These are phyloP conservation scores for Notamacropus eugenii DNA, from an alignment of 2,797 vertebrate species.

Conservation along the genomic window DNA sequence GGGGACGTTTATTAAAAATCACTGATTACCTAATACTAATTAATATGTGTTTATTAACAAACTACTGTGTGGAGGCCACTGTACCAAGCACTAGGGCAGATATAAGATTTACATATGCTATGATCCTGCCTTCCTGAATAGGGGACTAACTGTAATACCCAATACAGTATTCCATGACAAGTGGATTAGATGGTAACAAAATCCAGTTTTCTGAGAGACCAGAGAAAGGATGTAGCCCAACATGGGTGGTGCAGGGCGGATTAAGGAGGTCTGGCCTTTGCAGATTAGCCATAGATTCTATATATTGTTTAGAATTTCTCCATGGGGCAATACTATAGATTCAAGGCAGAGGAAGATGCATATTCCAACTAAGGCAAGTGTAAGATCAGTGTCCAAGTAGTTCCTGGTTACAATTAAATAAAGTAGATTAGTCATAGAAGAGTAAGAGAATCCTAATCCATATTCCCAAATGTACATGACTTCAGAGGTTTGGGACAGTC, in stretches of 20 bases:
- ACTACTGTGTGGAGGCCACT: background rate
- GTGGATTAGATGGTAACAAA: background rate
- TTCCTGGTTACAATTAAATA: background rate
- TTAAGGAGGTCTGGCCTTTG: background rate
- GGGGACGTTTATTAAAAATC: background rate
- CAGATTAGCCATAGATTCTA: background rate
- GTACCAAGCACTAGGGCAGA: background rate
- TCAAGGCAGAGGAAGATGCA: background rate
- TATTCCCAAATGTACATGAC: background rate
- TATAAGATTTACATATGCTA: background rate
- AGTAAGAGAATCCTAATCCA: background rate
- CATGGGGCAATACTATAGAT: background rate
- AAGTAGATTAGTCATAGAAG: background rate
- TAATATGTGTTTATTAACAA: background rate
- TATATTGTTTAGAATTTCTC: background rate
- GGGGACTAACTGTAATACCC: background rate
- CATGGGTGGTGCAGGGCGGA: background rate
- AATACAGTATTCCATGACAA: background rate
- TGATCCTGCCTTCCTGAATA: background rate
- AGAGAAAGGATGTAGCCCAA: background rate
- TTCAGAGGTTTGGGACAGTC: background rate
- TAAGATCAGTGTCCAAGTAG: background rate
- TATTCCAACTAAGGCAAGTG: background rate
- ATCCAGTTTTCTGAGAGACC: background rate
- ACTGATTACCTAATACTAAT: background rate